These are phyloP conservation scores for Minunthozetes semirufus DNA, from an alignment of 2,888 invertebrate species.

Conservation along the genomic window DNA sequence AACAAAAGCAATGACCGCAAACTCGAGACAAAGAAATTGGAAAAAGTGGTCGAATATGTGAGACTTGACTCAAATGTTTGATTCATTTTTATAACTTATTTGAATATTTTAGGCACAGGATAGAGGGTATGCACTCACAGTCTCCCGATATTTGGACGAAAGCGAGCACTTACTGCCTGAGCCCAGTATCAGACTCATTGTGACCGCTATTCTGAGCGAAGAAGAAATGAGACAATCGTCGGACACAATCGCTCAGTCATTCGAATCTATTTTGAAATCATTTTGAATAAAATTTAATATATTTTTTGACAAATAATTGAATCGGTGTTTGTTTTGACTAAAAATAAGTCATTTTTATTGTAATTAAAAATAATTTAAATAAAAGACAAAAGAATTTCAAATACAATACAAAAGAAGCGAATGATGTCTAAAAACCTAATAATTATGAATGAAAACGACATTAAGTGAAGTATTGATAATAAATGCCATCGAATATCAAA, in stretches of 20 bases:
- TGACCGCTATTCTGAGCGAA: slow-evolving; percentile 59
- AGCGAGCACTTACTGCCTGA: slow-evolving; percentile 60
- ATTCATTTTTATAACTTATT: background rate
- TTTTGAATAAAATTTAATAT: background rate
- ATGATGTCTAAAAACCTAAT: background rate
- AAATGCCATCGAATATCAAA: slow-evolving; percentile 5
- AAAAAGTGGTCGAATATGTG: slow-evolving; percentile 56
- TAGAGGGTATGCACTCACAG: slow-evolving; percentile 62
- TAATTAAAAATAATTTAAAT: slow-evolving; percentile 16
- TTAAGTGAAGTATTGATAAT: background rate
- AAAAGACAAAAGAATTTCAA: background rate
- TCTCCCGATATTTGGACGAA: slow-evolving; percentile 62
- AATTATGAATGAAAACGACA: background rate
- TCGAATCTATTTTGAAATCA: slow-evolving; percentile 14
- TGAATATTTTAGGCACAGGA: slow-evolving; percentile 55
- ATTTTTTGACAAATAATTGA: background rate
- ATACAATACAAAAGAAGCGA: background rate
- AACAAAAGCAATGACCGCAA: slow-evolving; percentile 46
- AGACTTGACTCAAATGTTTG: slow-evolving; percentile 35
- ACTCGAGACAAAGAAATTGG: slow-evolving; percentile 55
- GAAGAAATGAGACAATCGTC: slow-evolving; percentile 53
- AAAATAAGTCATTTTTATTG: slow-evolving; percentile 17
- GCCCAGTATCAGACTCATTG: slow-evolving; percentile 66
- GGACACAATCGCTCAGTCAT: slow-evolving; percentile 25
- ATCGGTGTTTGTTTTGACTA: background rate